Evolutionary conservation across 2,113 vertebrate species (phyloP), one percentile per base, ranked within the genome.

Genomic region (Stegastes partitus): DNA sequence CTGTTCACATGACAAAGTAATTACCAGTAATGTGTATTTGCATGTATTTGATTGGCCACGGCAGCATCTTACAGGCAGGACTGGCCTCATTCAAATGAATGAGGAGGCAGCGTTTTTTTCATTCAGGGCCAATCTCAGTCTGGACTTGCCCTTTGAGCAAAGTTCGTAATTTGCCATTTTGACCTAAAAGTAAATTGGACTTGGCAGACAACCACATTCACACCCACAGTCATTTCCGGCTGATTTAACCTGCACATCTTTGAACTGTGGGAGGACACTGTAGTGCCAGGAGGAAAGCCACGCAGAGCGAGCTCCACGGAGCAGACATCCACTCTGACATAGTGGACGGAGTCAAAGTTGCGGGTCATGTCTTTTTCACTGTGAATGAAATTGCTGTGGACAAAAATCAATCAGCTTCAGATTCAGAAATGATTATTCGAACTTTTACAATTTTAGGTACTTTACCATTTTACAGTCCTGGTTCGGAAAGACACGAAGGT

Each of bases 121-220:
- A 26, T 2, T 0, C 45, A 61, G 22, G 22, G 21, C 5, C 15
- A 7, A 59, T 14, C 22, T 55, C 3, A 10, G 15, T 74, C 15
- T 64, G 50, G 63, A 18, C 3, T 9, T 2, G 50, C 9, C 25
- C 39, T 74, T 19, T 45, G n/a, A 34, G 51, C 31, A 54, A 51
- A 16, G 18, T 14, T 39, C 58, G 10, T 21, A 42, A 68, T 77
- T 45, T 61, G 25, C 73, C 55, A 61, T 80, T 61, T 74, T 61
- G 22, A 21, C 19, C 19, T 39, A 15, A 55, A 47, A 34, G 34
- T 7, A 59, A 55, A 68, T 26, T 37, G 19, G 22, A 63, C 21
- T 22, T 39, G 12, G 18, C 31, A 64, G 12, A 64, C 25, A 57
- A 9, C 19, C 4, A n/a, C 19, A 28, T 63, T 74, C 21, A 59